Evolutionary conservation across 2,797 vertebrate species (phyloP).

Genomic region (Antennarius maculatus): DNA sequence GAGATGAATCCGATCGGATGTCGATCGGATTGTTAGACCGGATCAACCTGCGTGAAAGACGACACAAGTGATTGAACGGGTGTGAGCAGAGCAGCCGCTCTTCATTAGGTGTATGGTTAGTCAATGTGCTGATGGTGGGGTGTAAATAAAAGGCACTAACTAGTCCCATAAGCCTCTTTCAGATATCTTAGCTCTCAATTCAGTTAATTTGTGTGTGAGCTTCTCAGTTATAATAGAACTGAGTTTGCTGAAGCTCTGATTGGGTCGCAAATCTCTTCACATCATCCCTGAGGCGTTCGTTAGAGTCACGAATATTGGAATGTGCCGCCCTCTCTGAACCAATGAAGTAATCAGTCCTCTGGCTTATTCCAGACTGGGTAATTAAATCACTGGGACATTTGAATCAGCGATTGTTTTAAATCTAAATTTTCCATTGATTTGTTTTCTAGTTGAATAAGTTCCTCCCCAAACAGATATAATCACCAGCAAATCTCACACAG

Average conservation of each 20-base stretch:
- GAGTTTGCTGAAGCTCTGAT: slow-evolving; percentile 47
- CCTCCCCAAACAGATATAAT: slow-evolving; percentile 16
- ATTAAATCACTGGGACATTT: slow-evolving; percentile 57
- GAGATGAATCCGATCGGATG: slow-evolving; percentile 44
- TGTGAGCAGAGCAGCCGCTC: neutral
- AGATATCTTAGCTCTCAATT: slow-evolving; percentile 38
- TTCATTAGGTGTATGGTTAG: slow-evolving; percentile 17
- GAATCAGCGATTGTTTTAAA: slow-evolving; percentile 40
- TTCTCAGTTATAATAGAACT: slow-evolving; percentile 60
- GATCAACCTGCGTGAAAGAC: slow-evolving; percentile 39
- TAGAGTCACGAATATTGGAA: slow-evolving; percentile 61
- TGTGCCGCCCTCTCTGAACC: slow-evolving; percentile 53
- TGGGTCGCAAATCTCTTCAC: slow-evolving; percentile 56
- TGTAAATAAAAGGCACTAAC: slow-evolving; percentile 16
- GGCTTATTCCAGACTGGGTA: slow-evolving; percentile 54
- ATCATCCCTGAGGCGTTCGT: slow-evolving; percentile 66
- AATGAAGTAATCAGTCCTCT: slow-evolving; percentile 63
- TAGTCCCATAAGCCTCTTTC: slow-evolving; percentile 21
- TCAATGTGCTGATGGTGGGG: slow-evolving; percentile 13
- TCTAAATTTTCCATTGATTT: slow-evolving; percentile 45
- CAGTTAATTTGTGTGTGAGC: slow-evolving; percentile 52
- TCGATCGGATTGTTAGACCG: slow-evolving; percentile 25
- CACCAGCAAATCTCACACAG: neutral
- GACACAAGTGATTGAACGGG: slow-evolving; percentile 9
- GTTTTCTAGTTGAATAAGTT: slow-evolving; percentile 25